These are phyloP conservation scores for Caenorhabditis macrosperma DNA, from an alignment of 2,888 invertebrate genomes.

Conservation along the genomic window DNA sequence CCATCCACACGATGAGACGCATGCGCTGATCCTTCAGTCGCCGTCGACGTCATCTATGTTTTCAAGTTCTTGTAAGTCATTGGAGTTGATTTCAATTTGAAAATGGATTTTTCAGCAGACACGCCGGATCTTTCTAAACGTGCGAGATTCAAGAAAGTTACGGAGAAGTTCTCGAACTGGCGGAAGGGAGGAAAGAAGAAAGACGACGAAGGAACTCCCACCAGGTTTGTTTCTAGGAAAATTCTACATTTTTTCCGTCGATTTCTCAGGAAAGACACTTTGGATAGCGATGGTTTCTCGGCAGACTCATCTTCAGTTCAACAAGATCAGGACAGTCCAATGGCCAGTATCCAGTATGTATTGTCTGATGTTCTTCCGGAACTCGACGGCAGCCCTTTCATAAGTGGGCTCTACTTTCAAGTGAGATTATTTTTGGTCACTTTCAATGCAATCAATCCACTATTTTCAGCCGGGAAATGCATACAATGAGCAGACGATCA, in stretches of 20 bases:
- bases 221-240: too few relatives aligned
- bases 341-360: conserved; percentile 65
- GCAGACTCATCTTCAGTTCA: background rate
- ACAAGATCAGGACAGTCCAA: conserved; percentile 50
- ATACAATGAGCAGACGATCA: conserved; percentile 89
- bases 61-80: conserved; percentile 4
- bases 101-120: conserved; percentile 3
- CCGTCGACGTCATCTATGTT: conserved; percentile 21
- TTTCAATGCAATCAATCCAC: background rate
- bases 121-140: conserved; percentile 36
- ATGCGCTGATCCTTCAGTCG: conserved; percentile 23
- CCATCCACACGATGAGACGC: conserved; percentile 9
- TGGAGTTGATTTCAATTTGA: background rate
- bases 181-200: conserved; percentile 62
- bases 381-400: conserved; percentile 67
- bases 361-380: conserved; percentile 64
- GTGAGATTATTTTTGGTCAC: conserved; percentile 27
- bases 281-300: conserved; percentile 13
- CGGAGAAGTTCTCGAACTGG: conserved; percentile 71
- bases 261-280: conserved; percentile 20
- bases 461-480: conserved; percentile 80
- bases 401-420: conserved; percentile 69
- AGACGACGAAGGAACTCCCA: conserved; percentile 28
- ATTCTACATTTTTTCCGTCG: too few relatives aligned
- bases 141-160: conserved; percentile 62